Evolutionary conservation across 2,797 vertebrate species (phyloP).

Genomic region (Catharus ustulatus): DNA sequence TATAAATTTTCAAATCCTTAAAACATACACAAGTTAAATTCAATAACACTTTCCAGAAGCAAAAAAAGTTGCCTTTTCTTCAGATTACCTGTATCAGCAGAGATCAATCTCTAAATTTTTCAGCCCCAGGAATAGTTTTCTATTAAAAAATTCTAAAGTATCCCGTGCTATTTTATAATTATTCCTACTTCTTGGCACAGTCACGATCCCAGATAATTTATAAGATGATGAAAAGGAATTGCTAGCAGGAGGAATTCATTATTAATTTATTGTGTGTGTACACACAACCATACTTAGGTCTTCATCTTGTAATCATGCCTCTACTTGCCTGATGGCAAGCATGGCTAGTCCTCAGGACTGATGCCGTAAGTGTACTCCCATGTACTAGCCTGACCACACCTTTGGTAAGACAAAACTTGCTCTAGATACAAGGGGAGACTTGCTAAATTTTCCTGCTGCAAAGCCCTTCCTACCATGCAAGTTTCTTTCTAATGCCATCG

Average conservation of each 20-base stretch:
- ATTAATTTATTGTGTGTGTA: neutral
- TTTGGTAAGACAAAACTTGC: neutral
- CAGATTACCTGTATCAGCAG: neutral
- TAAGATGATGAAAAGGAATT: neutral
- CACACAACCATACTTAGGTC: neutral
- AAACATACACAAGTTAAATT: neutral
- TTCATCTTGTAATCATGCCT: neutral
- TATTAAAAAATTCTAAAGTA: neutral
- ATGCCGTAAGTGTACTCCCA: neutral
- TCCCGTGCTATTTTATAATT: neutral
- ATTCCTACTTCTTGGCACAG: neutral
- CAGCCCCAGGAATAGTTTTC: neutral
- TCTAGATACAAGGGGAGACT: neutral
- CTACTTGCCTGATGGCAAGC: neutral
- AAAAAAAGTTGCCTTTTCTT: neutral
- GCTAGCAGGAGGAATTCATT: neutral
- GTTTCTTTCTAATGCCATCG: neutral
- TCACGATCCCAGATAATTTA: neutral
- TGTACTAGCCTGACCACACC: neutral
- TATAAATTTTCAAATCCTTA: neutral
- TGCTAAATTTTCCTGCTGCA: neutral
- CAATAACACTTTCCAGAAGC: neutral
- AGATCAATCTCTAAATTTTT: neutral
- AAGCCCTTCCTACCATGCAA: neutral
- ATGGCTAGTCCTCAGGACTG: neutral